Evolutionary conservation across 2,797 vertebrate species (phyloP).

Genomic region (Heteromormyrus szaboi): DNA sequence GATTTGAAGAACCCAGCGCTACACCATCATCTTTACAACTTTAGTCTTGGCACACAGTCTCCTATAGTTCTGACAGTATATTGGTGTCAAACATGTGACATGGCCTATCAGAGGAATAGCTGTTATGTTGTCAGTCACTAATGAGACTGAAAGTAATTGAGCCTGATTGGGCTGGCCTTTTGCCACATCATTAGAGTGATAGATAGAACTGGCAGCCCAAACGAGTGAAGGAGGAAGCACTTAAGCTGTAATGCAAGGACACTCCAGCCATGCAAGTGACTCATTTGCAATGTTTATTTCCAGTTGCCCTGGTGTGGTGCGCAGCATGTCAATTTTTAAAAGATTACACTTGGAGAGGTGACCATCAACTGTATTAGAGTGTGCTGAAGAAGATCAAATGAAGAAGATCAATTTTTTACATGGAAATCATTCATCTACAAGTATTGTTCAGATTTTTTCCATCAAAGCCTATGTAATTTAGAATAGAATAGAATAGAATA

Average conservation of each 20-base stretch:
- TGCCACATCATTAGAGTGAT: conserved; percentile 81
- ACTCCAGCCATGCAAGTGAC: conserved; percentile 40
- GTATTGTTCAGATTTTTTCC: neutral
- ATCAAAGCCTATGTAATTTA: neutral
- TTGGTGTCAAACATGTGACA: conserved; percentile 20
- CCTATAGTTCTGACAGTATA: neutral
- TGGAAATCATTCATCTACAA: neutral
- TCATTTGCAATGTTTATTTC: conserved; percentile 53
- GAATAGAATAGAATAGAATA: too few relatives aligned
- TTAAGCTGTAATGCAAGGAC: conserved; percentile 62
- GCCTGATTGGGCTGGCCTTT: conserved; percentile 77
- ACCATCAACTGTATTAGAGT: conserved; percentile 38
- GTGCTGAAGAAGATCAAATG: conserved; percentile 35
- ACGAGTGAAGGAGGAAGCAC: conserved; percentile 62
- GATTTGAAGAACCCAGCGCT: too few relatives aligned
- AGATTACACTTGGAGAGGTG: conserved; percentile 18
- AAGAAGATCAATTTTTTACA: conserved; percentile 25
- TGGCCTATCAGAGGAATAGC: conserved; percentile 62
- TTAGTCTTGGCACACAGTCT: neutral
- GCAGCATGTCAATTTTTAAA: conserved; percentile 40
- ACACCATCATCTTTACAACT: neutral
- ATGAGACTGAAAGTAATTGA: conserved; percentile 71
- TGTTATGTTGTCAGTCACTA: conserved; percentile 74
- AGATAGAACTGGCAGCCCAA: conserved; percentile 73
- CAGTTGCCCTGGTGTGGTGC: conserved; percentile 33